Percentiles rank a stretch among this genome's conserved stretches.
Conservation (phyloP, 2,797 vertebrate species). For the Denticeps clupeoides region DNA sequence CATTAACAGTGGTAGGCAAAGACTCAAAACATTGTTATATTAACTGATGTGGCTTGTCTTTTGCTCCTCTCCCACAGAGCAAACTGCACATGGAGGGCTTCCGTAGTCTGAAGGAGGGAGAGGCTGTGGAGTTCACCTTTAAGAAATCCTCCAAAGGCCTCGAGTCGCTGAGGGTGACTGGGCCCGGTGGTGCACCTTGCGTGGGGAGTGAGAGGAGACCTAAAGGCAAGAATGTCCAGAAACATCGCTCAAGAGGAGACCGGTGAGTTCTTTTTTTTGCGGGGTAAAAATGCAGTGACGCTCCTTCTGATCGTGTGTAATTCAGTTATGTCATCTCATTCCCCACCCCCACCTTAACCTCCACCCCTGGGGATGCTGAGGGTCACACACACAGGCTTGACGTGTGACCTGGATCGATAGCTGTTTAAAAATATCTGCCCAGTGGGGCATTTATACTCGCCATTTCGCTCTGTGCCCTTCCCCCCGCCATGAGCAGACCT, state of each 20-base stretch:
- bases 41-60: too few relatives aligned
- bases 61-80: conserved; percentile 57
- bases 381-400: conserved; percentile 54
- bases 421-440: conserved; percentile 61
- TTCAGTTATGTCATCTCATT: conserved; percentile 30
- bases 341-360: conserved; percentile 32
- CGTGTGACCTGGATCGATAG: conserved; percentile 67
- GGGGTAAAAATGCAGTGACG: not conserved
- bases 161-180: conserved; percentile 84
- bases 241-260: conserved; percentile 84
- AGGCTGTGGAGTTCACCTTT: conserved; percentile 88
- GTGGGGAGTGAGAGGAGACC: conserved; percentile 86
- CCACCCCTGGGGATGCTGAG: conserved; percentile 33
- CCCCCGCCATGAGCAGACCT: not conserved
- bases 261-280: conserved; percentile 72
- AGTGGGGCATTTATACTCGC: conserved; percentile 50
- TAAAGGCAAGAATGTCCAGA: conserved; percentile 87
- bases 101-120: conserved; percentile 92
- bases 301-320: conserved; percentile 26
- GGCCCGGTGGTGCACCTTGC: conserved; percentile 80
- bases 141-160: conserved; percentile 92
- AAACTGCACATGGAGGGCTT: conserved; percentile 98
- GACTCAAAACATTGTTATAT: too few relatives aligned
- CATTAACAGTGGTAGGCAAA: too few relatives aligned
- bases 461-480: conserved; percentile 26